phyloP scores from a whole-genome alignment of 2,888 invertebrate species.

The Electrophaes corylata region DNA sequence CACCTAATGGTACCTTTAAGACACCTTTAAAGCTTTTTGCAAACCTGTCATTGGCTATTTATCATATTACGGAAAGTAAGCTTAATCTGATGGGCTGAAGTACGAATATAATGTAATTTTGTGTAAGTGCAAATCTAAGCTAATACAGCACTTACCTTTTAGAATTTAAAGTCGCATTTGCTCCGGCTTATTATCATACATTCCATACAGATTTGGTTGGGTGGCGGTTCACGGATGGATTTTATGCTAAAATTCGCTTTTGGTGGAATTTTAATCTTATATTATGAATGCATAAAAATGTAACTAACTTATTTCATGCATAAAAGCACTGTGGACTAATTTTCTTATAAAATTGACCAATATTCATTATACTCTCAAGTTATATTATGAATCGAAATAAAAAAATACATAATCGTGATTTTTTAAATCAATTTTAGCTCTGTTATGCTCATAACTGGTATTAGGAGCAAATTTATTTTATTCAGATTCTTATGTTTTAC shows the following conservation, averaged over 20 bases:
- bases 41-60: neutral
- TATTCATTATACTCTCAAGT: no score
- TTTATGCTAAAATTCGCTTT: conserved; percentile 11
- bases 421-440: neutral
- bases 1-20: conserved; percentile 17
- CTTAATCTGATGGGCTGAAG: conserved; percentile 10
- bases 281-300: conserved; percentile 14
- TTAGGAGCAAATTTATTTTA: neutral
- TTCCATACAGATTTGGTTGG: conserved; percentile 21
- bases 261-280: conserved; percentile 9
- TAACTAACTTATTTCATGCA: neutral
- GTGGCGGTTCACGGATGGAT: conserved; percentile 5
- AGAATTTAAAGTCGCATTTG: conserved; percentile 2
- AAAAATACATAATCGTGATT: no score
- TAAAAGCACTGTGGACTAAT: neutral
- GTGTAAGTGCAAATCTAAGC: neutral
- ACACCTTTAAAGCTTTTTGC: neutral
- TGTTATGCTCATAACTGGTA: neutral
- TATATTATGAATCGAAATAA: no score
- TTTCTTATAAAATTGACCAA: neutral
- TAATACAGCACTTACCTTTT: neutral
- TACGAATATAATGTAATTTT: neutral
- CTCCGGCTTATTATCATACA: conserved; percentile 7
- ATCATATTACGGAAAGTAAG: neutral
- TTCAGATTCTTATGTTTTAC: neutral